These are phyloP conservation scores for Esox niger DNA, from an alignment of 2,113 vertebrate species.

Conservation along the genomic window DNA sequence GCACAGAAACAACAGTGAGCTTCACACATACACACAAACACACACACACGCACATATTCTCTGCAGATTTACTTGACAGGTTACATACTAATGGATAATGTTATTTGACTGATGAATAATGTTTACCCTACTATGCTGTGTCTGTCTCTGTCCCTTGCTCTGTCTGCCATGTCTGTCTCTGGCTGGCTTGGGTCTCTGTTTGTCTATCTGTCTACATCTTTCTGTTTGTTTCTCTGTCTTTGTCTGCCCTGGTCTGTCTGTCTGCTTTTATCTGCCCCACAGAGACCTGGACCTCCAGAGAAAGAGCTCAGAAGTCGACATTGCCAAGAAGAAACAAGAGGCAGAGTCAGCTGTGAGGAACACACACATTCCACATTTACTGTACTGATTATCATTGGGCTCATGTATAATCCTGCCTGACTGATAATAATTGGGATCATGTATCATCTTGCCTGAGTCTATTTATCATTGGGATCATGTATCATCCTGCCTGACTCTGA, in stretches of 20 bases:
- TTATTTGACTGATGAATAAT: no score
- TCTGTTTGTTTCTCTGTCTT: neutral
- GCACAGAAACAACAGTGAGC: conserved; percentile 86
- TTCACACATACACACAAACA: neutral
- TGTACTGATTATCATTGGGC: no score
- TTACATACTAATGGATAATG: no score
- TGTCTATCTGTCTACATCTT: neutral
- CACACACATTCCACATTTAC: conserved; percentile 4
- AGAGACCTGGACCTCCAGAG: conserved; percentile 94
- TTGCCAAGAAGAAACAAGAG: conserved; percentile 91
- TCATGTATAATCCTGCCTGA: no score
- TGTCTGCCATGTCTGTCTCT: neutral
- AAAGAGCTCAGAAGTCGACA: conserved; percentile 84
- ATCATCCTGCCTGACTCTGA: no score
- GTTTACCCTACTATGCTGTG: no score
- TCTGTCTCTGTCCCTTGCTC: no score
- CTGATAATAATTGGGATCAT: no score
- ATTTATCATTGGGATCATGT: no score
- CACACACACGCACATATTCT: neutral
- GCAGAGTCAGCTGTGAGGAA: conserved; percentile 90
- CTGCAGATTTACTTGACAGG: no score
- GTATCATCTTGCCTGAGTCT: no score
- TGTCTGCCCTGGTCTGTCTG: neutral
- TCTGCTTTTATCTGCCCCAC: conserved; percentile 22
- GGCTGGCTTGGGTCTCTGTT: no score